These are phyloP conservation scores for Epistrophella euchroma DNA, from an alignment of 2,888 invertebrate genomes.

Conservation along the genomic window DNA sequence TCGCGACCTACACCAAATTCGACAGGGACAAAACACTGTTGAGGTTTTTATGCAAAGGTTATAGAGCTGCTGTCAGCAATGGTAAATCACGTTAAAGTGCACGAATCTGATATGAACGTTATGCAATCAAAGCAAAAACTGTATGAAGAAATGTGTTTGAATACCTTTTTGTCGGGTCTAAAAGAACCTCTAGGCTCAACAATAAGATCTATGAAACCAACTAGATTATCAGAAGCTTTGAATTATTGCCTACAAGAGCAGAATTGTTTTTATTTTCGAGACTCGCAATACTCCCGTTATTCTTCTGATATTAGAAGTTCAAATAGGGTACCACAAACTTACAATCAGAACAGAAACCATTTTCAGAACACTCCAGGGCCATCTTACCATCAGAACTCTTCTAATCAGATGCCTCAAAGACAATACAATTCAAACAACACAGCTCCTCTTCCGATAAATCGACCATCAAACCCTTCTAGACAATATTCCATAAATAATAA, in stretches of 20 bases:
- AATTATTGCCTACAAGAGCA: conserved; percentile 68
- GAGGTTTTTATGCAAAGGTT: conserved; percentile 43
- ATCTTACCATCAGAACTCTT: no score
- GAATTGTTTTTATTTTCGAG: conserved; percentile 56
- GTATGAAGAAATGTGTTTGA: conserved; percentile 75
- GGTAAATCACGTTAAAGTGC: conserved; percentile 65
- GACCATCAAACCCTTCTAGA: no score
- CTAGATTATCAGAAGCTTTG: conserved; percentile 65
- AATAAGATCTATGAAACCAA: conserved; percentile 74
- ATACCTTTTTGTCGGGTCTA: conserved; percentile 72
- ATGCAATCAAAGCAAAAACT: conserved; percentile 62
- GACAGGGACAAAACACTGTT: not conserved
- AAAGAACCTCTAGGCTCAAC: conserved; percentile 75
- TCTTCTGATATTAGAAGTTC: not conserved
- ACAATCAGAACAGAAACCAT: no score
- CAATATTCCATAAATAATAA: no score
- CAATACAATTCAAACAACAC: no score
- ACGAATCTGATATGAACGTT: conserved; percentile 62
- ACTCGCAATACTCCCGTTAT: not conserved
- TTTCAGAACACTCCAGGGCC: not conserved
- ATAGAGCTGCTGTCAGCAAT: conserved; percentile 68
- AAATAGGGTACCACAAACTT: not conserved
- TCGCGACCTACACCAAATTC: conserved; percentile 22
- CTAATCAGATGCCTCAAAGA: no score
- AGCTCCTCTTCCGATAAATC: no score